phyloP scores from a whole-genome alignment of 2,797 vertebrate species.

The Sibirionetta formosa region DNA sequence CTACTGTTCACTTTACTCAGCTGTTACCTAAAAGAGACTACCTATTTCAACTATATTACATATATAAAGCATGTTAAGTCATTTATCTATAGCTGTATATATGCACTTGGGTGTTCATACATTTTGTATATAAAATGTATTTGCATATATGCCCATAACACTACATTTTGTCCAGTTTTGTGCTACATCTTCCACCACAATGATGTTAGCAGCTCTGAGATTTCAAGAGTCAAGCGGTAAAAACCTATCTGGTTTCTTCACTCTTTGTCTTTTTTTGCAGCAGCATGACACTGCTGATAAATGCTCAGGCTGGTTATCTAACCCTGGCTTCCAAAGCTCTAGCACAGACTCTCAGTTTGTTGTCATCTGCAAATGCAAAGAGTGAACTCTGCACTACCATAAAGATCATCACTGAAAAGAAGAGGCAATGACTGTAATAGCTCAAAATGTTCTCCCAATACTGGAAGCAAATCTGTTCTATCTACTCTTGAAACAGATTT shows the following conservation, averaged over 20 bases:
- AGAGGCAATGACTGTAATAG: neutral
- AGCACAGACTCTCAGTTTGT: neutral
- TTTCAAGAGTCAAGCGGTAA: neutral
- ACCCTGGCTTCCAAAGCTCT: neutral
- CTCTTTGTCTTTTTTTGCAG: neutral
- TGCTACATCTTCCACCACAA: neutral
- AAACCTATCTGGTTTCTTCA: neutral
- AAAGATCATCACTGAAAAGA: neutral
- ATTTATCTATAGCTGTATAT: neutral
- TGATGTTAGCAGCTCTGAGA: neutral
- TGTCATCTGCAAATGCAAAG: neutral
- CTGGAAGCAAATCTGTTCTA: neutral
- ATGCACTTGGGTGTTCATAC: accelerated
- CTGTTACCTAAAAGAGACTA: too few species aligned
- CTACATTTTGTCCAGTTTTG: neutral
- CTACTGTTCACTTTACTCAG: neutral
- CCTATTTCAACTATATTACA: accelerated
- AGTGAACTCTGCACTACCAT: neutral
- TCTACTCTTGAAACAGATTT: neutral
- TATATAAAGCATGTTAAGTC: neutral
- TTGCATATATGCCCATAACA: neutral
- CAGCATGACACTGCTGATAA: neutral
- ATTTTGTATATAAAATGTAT: neutral
- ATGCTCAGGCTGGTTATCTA: neutral
- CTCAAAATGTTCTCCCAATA: neutral